Conservation (phyloP, 2,113 vertebrate genomes). For the Strigops habroptila region DNA sequence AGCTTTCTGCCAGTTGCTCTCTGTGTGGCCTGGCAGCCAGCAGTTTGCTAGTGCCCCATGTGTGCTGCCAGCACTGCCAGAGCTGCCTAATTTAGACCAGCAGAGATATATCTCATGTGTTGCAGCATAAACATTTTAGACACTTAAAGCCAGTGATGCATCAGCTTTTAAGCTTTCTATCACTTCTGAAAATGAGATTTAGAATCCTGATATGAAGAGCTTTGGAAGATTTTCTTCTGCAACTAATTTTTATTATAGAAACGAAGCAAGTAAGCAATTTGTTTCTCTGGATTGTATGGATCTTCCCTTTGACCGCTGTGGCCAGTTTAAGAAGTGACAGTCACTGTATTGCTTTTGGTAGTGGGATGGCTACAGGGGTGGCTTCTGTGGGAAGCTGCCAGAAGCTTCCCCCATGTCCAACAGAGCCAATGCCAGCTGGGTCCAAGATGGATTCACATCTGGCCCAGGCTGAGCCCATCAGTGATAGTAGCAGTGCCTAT, state of each 20-base stretch:
- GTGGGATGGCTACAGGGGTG: not conserved
- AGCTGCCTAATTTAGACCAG: not conserved
- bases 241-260: not conserved
- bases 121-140: not conserved
- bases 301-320: not conserved
- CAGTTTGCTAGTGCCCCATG: rapidly evolving
- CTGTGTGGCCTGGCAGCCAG: not conserved
- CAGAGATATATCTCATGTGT: not conserved
- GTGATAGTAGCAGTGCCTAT: not conserved
- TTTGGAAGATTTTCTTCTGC: not conserved
- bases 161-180: not conserved
- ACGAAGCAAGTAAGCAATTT: not conserved
- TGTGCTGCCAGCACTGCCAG: not conserved
- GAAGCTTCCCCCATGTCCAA: not conserved
- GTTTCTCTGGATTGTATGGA: not conserved
- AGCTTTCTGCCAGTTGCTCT: not conserved
- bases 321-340: not conserved
- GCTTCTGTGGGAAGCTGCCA: not conserved
- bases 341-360: not conserved
- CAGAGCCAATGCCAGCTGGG: rapidly evolving
- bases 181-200: not conserved
- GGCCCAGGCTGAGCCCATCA: not conserved
- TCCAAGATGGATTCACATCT: rapidly evolving
- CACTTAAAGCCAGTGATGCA: not conserved
- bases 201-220: not conserved